Evolutionary conservation across 1,140 invertebrate genomes (phyloP), one percentile per base, ranked within the genome.

Genomic region (Oreohelix idahoensis): DNA sequence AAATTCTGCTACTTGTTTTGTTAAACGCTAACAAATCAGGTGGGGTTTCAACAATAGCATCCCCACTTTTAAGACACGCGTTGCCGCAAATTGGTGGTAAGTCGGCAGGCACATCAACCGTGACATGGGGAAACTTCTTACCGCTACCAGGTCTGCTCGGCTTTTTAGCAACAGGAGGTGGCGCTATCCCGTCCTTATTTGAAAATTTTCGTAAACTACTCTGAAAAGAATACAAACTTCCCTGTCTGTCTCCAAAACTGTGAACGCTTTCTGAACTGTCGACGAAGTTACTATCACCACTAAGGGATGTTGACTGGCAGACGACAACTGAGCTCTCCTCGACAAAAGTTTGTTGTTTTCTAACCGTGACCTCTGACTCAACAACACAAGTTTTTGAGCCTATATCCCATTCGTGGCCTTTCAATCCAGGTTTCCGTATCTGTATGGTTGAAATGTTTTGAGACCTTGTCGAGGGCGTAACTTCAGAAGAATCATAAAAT

Each of bases 111-210:
- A n/a, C n/a, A n/a, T n/a, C n/a, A n/a, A n/a, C n/a, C n/a, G n/a
- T n/a, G n/a, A n/a, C n/a, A n/a, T n/a, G n/a, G n/a, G 53, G 53
- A 5, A 58, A 58, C 71, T n/a, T 58, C 13, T 29, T 77, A 32
- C 75, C 49, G n/a, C 39, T 29, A 45, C 38, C 17, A 5, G 53
- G 5, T 20, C 49, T 39, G 45, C 32, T 2, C 23, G 75, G 42
- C 36, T 77, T 77, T 58, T 53, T 77, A 49, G 75, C 45, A 20
- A 77, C 75, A n/a, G 75, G 75, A 32, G 75, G 75, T 2, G 75
- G 75, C 38, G 32, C 38, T 20, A 35, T 5, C 5, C 36, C 8
- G 0, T 4, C 71, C 11, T 39, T 74, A 39, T 32, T 49, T 42
- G 38, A 49, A 74, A 49, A 49, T 42, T 2, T 74, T 8, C 38